Evolutionary conservation across 2,113 vertebrate species (phyloP).

Genomic region (Lasiurus cinereus): DNA sequence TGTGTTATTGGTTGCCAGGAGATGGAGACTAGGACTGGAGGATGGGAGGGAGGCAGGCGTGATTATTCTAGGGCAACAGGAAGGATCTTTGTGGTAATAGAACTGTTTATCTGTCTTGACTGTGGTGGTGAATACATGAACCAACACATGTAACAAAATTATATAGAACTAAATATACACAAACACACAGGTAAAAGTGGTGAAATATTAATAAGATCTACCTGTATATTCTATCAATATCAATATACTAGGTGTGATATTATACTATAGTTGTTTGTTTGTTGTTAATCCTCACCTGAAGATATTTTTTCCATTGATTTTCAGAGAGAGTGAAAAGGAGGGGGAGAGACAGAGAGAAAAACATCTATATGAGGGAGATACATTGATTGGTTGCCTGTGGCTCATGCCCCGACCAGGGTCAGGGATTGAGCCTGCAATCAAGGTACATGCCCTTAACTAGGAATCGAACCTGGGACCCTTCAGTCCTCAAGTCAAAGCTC

Average conservation of each 20-base stretch:
- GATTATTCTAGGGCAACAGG: neutral
- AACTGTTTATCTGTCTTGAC: neutral
- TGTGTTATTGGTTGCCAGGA: neutral
- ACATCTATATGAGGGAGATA: no score
- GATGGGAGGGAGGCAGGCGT: no score
- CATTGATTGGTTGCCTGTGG: no score
- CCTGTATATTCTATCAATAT: neutral
- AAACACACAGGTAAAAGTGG: neutral
- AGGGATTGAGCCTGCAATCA: no score
- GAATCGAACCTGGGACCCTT: no score
- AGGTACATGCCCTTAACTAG: no score
- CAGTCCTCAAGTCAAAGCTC: no score
- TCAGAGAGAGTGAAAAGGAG: no score
- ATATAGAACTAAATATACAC: constrained; percentile 5
- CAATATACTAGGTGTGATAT: neutral
- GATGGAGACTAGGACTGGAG: neutral
- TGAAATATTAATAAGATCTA: neutral
- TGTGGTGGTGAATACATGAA: neutral
- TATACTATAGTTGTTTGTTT: neutral
- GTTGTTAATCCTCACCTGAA: no score
- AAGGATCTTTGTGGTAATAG: neutral
- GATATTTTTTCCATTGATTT: no score
- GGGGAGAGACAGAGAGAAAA: no score
- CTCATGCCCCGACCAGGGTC: no score
- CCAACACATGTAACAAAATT: neutral